These are phyloP conservation scores for Rotaria magnacalcarata DNA, from an alignment of 2,888 invertebrate species.

Conservation along the genomic window DNA sequence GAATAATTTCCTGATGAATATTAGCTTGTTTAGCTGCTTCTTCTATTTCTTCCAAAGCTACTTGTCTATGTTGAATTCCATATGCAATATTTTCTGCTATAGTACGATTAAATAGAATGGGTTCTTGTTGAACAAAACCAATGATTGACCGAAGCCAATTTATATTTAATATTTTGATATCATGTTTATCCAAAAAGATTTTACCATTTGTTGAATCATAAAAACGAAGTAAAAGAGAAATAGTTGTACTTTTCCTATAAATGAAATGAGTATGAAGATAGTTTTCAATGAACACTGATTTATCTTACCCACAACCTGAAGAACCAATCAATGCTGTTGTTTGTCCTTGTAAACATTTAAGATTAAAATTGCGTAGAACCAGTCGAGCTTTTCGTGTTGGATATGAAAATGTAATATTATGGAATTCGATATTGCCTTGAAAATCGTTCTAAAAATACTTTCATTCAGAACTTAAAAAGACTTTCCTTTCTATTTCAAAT, in stretches of 20 bases:
- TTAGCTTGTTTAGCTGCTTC: slow-evolving; percentile 45
- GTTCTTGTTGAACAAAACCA: slow-evolving; percentile 45
- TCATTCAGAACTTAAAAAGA: background rate
- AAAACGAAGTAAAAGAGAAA: slow-evolving; percentile 56
- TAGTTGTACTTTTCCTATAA: slow-evolving; percentile 55
- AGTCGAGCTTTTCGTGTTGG: slow-evolving; percentile 54
- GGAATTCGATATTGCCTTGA: slow-evolving; percentile 48
- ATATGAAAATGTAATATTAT: slow-evolving; percentile 56
- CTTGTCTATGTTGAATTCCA: slow-evolving; percentile 32
- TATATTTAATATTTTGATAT: slow-evolving; percentile 39
- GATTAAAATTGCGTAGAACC: slow-evolving; percentile 53
- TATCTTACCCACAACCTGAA: slow-evolving; percentile 56
- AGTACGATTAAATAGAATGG: slow-evolving; percentile 43
- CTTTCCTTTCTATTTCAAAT: background rate
- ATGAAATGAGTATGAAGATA: too few species aligned
- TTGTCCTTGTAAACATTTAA: slow-evolving; percentile 47
- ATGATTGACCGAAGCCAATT: slow-evolving; percentile 43
- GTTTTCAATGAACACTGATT: too few species aligned
- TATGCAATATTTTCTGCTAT: slow-evolving; percentile 46
- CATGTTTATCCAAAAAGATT: slow-evolving; percentile 17
- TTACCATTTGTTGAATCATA: slow-evolving; percentile 52
- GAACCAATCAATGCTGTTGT: slow-evolving; percentile 46
- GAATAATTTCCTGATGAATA: slow-evolving; percentile 42
- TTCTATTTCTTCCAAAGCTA: slow-evolving; percentile 40
- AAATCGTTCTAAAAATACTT: background rate